Evolutionary conservation across 92 coral and sea anemone species (phyloP).

Genomic region (Zoanthus sansibaricus): DNA sequence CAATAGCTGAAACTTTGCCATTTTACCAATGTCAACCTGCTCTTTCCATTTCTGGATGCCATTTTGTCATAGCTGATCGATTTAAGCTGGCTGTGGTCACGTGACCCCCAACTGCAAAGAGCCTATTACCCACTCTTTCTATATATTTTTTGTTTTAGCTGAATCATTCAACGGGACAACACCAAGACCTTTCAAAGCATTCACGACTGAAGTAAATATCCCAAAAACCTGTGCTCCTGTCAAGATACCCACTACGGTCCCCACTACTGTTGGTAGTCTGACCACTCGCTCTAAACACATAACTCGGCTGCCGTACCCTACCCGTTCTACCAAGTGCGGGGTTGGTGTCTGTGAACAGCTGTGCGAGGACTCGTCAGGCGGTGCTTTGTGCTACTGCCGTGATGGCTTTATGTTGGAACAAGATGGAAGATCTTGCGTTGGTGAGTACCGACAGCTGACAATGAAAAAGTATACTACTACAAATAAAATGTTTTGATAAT

Average conservation of each 20-base stretch:
- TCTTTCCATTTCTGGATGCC: too few relatives aligned
- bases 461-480: too few relatives aligned
- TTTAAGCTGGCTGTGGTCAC: too few relatives aligned
- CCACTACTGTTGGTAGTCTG: not conserved
- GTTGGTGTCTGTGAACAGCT: conserved; percentile 65
- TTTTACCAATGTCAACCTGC: too few relatives aligned
- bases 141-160: not conserved
- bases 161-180: conserved; percentile 2
- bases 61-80: too few relatives aligned
- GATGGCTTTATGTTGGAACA: conserved; percentile 59
- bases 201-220: not conserved
- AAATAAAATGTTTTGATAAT: too few relatives aligned
- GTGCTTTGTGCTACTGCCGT: conserved; percentile 67
- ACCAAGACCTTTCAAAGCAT: conserved; percentile 26
- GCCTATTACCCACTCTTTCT: too few relatives aligned
- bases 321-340: conserved; percentile 50
- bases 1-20: too few relatives aligned
- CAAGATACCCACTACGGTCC: not conserved
- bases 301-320: conserved; percentile 20
- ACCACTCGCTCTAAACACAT: not conserved
- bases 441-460: conserved; percentile 31
- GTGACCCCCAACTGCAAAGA: too few relatives aligned
- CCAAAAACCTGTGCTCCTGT: not conserved
- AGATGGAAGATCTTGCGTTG: conserved; percentile 66
- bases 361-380: conserved; percentile 64